Evolutionary conservation across 1,140 invertebrate genomes (phyloP).

Genomic region (Eriocheir sinensis): DNA sequence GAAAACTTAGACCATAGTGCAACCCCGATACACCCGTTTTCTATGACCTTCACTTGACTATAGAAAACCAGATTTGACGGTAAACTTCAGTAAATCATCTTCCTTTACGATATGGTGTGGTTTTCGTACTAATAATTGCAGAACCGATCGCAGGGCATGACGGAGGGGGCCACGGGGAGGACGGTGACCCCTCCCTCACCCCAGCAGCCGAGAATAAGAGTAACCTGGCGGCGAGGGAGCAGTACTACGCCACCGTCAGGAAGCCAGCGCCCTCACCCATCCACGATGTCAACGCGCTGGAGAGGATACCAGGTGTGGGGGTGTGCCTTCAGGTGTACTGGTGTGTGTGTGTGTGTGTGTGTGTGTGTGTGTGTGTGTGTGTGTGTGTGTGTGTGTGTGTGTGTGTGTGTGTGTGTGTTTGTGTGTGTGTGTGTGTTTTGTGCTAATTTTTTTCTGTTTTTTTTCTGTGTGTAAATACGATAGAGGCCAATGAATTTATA

Average conservation of each 20-base stretch:
- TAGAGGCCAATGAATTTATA: too few relatives aligned
- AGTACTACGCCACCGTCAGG: conserved; percentile 85
- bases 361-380: neutral
- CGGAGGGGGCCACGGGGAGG: neutral
- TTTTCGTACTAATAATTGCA: neutral
- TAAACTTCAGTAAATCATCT: too few relatives aligned
- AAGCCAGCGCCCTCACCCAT: conserved; percentile 84
- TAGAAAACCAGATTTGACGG: too few relatives aligned
- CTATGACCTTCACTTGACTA: too few relatives aligned
- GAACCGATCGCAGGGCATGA: conserved; percentile 33
- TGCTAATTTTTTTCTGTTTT: neutral
- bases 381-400: neutral
- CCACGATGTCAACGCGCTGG: conserved; percentile 68
- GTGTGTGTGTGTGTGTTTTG: neutral
- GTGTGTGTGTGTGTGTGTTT: conserved; percentile 43
- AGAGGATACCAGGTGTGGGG: conserved; percentile 72
- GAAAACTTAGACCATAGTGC: neutral
- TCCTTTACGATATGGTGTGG: too few relatives aligned
- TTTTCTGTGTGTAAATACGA: too few relatives aligned
- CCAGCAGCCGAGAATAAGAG: conserved; percentile 84
- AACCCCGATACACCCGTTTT: too few relatives aligned
- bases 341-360: conserved; percentile 36
- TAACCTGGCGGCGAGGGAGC: conserved; percentile 84
- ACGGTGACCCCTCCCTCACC: conserved; percentile 70
- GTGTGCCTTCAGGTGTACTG: neutral